Evolutionary conservation across 2,113 vertebrate species (phyloP), one percentile per base, ranked within the genome.

Genomic region (Pitta sordida): DNA sequence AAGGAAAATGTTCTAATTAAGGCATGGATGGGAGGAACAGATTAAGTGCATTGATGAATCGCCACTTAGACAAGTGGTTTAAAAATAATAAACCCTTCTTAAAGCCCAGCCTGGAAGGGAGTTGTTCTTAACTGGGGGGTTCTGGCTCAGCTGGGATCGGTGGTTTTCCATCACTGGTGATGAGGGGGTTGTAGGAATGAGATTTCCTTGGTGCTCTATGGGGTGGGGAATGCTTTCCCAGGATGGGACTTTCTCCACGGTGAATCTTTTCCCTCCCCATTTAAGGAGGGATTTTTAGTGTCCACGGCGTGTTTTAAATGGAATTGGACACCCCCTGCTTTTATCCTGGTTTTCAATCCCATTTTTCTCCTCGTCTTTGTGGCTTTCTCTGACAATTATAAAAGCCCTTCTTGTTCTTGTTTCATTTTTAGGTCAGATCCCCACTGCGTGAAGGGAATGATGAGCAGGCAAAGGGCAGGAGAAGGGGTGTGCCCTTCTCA

Each of bases 1-100:
- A 75, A 90, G 93, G 93, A 83, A 96, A 95, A 87, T 83, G 92
- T 94, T 96, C 86, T 86, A 88, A 95, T 94, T 96, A 93, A 83
- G 79, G 86, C 68, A 70, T 0, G 43, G 86, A 48, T 0, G 1
- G 79, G 94, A 96, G 93, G 80, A 95, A 88, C 80, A 95, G 95
- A 92, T 88, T 94, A 93, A 95, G 94, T 85, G 89, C 82, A 65
- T 69, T 95, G 92, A 94, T 95, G 92, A 88, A 95, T 90, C 1
- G 84, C 70, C 94, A 78, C 77, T 93, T 91, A 90, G 84, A 70
- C 82, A 56, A 87, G 62, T 82, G 75, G n/a, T 58, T 86, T 86
- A 67, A 84, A 91, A 84, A 88, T 74, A 91, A 60, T 64, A 64
- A 79, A 64, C 52, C 52, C 58, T 68, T 51, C 44, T 59, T 41